Evolutionary conservation across 2,113 vertebrate species (phyloP), one percentile per base, ranked within the genome.

Genomic region (Opisthocomus hoazin): DNA sequence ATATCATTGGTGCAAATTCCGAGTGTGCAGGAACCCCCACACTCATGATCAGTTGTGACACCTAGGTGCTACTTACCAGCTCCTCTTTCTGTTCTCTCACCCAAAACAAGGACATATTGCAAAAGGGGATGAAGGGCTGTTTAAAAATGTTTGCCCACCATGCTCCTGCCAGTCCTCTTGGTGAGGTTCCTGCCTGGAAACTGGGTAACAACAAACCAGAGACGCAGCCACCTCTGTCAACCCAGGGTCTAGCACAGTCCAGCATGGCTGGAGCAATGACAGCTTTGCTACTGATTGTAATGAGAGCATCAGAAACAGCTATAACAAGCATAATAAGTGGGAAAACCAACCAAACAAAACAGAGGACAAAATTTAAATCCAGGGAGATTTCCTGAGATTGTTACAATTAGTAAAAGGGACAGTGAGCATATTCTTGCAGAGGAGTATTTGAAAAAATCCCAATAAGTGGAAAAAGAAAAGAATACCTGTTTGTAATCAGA

Each of bases 41-140:
- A 0, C 17, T 69, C 48, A 51, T 3, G 0, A 23, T 27, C 1
- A 1, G 2, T 26, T 79, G 71, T 46, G 61, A 43, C 34, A 41
- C 3, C 11, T 61, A 57, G 18, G 26, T 69, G 39, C 10, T 51
- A 51, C 29, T 75, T 63, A 30, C 8, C 26, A 54, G 0, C 2
- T 81, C 29, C 26, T 87, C 18, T 39, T 46, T 22, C 36, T 57
- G 2, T 65, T 41, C 37, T n/a, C 11, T 80, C 24, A 64, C 2
- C 10, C 14, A 12, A 12, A 15, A 27, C 23, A 74, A 84, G 6
- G 64, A 46, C 19, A n/a, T 15, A 22, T 5, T 61, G 27, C 56
- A 88, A 78, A 79, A 79, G 10, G 4, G 26, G 7, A 43, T 23
- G 34, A 89, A 58, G 9, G 4, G 8, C 24, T 68, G 12, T 27